Percentiles rank a stretch among this genome's conserved stretches.
Conservation (phyloP, 1,140 invertebrate species). For the Euura saliciscinereae region DNA sequence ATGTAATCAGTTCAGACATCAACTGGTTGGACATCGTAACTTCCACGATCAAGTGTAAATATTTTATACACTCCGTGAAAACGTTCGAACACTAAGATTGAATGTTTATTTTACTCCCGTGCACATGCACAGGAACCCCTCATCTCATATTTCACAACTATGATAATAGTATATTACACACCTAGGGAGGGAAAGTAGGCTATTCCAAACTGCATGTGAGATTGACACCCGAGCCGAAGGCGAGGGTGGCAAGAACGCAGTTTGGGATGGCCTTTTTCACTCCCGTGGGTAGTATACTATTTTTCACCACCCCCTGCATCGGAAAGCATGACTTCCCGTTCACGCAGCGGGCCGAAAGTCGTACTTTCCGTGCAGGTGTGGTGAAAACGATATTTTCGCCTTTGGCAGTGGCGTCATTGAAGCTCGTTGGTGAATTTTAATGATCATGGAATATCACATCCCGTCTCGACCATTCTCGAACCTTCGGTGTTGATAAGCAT, state of each 20-base stretch:
- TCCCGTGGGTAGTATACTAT: too few relatives aligned
- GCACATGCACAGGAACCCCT: not conserved
- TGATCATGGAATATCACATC: slow-evolving; percentile 3
- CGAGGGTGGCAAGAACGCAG: too few relatives aligned
- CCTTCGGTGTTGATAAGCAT: not conserved
- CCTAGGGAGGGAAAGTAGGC: too few relatives aligned
- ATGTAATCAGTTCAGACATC: not conserved
- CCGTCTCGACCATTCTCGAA: not conserved
- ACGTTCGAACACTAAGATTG: slow-evolving; percentile 1
- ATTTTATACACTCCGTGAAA: not conserved
- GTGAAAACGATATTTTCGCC: slow-evolving; percentile 2
- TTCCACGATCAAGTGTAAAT: not conserved
- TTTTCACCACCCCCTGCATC: too few relatives aligned
- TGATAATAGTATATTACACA: too few relatives aligned
- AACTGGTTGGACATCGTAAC: not conserved
- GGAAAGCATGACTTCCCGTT: too few relatives aligned
- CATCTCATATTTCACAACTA: slow-evolving; percentile 3
- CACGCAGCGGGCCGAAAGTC: too few relatives aligned
- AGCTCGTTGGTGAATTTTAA: slow-evolving; percentile 3
- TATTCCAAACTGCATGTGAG: too few relatives aligned
- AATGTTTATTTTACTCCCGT: slow-evolving; percentile 3
- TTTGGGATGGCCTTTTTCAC: too few relatives aligned
- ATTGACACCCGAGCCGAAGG: too few relatives aligned
- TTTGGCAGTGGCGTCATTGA: not conserved
- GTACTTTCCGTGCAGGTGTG: too few relatives aligned